Conservation (phyloP, 2,888 invertebrate species). For the Anticlea derivata region DNA sequence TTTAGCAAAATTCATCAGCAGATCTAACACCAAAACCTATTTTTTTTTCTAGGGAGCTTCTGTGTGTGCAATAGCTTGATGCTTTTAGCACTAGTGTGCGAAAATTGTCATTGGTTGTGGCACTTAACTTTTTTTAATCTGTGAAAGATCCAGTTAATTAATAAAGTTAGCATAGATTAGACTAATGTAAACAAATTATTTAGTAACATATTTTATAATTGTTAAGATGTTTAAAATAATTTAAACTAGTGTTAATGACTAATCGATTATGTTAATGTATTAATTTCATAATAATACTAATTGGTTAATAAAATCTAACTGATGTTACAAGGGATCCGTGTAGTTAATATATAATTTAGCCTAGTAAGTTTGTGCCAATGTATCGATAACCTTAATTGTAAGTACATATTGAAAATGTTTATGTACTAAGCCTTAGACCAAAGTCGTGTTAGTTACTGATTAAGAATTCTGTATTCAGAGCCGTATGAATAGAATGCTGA, state of each 20-base stretch:
- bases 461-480: constrained; percentile 15
- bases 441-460: constrained; percentile 13
- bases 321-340: constrained; percentile 33
- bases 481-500: constrained; percentile 4
- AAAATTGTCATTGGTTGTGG: no score
- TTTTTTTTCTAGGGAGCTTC: no score
- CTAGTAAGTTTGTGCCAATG: constrained; percentile 33
- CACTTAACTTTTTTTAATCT: no score
- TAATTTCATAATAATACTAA: constrained; percentile 20
- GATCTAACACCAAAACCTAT: no score
- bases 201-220: constrained; percentile 8
- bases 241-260: constrained; percentile 11
- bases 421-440: constrained; percentile 32
- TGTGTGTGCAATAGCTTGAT: no score
- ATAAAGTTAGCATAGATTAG: background rate
- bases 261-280: constrained; percentile 15
- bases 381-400: constrained; percentile 19
- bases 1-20: no score
- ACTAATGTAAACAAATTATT: constrained; percentile 1
- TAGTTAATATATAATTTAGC: constrained; percentile 35
- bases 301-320: constrained; percentile 22
- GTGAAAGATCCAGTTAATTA: no score
- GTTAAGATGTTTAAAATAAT: constrained; percentile 14
- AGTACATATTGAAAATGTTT: constrained; percentile 33
- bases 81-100: no score